Conservation (phyloP, 30 jellyfish, hydroid and myxozoan genomes). For the Pelagia noctiluca region DNA sequence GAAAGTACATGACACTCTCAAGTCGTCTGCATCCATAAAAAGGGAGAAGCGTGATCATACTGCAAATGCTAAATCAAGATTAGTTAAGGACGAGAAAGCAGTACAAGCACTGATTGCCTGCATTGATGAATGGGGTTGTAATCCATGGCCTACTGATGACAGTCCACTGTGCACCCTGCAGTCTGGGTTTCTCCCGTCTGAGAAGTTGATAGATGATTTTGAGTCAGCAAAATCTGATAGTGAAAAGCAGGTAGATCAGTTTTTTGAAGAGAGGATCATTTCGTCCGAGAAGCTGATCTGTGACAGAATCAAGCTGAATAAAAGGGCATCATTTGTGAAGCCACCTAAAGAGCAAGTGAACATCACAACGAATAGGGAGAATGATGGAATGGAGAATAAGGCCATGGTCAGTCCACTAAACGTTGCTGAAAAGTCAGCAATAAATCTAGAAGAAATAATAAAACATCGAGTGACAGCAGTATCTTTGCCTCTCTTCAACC, state of each 20-base stretch:
- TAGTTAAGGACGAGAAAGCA: not conserved
- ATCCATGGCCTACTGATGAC: not conserved
- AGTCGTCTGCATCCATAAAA: not conserved
- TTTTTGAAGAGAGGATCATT: not conserved
- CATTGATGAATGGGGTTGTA: not conserved
- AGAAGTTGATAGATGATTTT: not conserved
- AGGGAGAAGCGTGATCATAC: not conserved
- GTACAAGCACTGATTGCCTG: not conserved
- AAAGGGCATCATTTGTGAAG: not conserved
- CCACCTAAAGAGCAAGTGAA: constrained; percentile 13
- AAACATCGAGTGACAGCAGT: constrained; percentile 7
- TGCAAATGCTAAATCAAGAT: not conserved
- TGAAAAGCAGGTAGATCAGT: not conserved
- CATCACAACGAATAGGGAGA: not conserved
- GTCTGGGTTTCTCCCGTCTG: constrained; percentile 1
- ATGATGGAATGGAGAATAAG: not conserved
- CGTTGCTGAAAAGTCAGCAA: not conserved
- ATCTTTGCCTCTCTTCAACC: not conserved
- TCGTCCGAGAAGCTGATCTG: not conserved
- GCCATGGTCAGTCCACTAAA: not conserved
- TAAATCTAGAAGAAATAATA: not conserved
- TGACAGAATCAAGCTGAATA: not conserved
- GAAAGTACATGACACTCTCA: not conserved
- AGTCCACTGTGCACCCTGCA: not conserved
- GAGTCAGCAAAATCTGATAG: not conserved